Conservation (phyloP, 2,113 vertebrate species). For the Terrapene triunguis region DNA sequence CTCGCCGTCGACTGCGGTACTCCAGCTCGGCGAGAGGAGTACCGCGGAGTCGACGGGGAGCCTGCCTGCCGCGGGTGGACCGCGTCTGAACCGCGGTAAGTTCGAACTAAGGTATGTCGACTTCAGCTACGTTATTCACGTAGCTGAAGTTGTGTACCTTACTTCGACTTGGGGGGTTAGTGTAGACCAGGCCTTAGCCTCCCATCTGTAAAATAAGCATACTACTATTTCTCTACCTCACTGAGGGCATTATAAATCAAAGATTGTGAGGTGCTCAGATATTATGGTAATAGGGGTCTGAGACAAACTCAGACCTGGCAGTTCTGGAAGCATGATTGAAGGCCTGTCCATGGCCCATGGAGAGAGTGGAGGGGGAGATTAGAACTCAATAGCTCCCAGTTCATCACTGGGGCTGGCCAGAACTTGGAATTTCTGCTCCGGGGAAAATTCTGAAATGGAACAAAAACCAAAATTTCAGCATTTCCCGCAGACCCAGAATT, state of each 20-base stretch:
- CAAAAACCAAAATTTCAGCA: neutral
- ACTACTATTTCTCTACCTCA: neutral
- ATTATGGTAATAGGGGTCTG: conserved; percentile 37
- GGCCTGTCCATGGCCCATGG: neutral
- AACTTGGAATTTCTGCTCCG: neutral
- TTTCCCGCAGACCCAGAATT: neutral
- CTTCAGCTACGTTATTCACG: too few species aligned
- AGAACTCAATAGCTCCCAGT: neutral
- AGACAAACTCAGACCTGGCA: neutral
- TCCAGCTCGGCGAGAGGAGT: too few species aligned
- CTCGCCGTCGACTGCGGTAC: too few species aligned
- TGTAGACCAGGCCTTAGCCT: too few species aligned
- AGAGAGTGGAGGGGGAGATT: neutral
- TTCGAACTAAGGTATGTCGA: too few species aligned
- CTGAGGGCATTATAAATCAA: neutral
- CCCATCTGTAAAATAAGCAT: neutral
- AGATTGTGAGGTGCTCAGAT: conserved; percentile 36
- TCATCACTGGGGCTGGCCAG: neutral
- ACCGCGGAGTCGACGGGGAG: too few species aligned
- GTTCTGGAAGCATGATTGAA: neutral
- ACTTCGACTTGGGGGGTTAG: too few species aligned
- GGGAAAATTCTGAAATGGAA: neutral
- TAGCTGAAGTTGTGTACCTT: too few species aligned
- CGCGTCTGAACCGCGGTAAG: too few species aligned
- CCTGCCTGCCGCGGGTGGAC: too few species aligned